Evolutionary conservation across 1,140 invertebrate species (phyloP).

Genomic region (Tetragnatha versicolor): DNA sequence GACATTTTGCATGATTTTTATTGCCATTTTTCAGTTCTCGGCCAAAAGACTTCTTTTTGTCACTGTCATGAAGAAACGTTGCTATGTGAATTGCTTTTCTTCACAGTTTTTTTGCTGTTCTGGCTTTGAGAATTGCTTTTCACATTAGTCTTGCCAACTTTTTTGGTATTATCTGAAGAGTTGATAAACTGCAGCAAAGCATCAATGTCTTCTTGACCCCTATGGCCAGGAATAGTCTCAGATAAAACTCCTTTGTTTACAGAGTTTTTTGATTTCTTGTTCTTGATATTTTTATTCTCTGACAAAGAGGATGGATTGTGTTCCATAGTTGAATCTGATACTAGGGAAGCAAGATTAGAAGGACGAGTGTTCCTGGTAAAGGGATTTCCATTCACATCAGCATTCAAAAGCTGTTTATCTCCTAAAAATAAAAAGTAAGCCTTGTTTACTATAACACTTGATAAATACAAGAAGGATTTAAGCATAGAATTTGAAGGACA

Average conservation of each 20-base stretch:
- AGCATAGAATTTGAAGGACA: not conserved
- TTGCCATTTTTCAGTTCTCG: constrained; percentile 26
- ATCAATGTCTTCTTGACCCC: constrained; percentile 70
- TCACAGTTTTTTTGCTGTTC: too few species aligned
- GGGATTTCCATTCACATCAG: constrained; percentile 40
- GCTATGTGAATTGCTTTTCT: constrained; percentile 10
- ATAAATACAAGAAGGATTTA: too few species aligned
- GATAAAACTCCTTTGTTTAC: constrained; percentile 70
- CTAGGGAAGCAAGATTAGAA: constrained; percentile 36
- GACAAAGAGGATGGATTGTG: too few species aligned
- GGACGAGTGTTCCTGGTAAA: not conserved
- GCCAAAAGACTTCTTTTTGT: constrained; percentile 13
- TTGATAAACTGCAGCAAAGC: constrained; percentile 69
- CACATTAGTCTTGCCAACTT: constrained; percentile 58
- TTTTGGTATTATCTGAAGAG: constrained; percentile 62
- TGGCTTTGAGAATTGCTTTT: too few species aligned
- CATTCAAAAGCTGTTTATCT: constrained; percentile 22
- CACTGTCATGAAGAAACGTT: constrained; percentile 17
- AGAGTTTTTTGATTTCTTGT: constrained; percentile 66
- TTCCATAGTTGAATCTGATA: constrained; percentile 19
- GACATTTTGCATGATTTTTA: constrained; percentile 9
- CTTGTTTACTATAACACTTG: too few species aligned
- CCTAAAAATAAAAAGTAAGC: too few species aligned
- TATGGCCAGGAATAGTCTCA: constrained; percentile 73
- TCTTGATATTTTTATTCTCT: constrained; percentile 50